Evolutionary conservation across 2,888 invertebrate species (phyloP).

Genomic region (Orchestes rusci): DNA sequence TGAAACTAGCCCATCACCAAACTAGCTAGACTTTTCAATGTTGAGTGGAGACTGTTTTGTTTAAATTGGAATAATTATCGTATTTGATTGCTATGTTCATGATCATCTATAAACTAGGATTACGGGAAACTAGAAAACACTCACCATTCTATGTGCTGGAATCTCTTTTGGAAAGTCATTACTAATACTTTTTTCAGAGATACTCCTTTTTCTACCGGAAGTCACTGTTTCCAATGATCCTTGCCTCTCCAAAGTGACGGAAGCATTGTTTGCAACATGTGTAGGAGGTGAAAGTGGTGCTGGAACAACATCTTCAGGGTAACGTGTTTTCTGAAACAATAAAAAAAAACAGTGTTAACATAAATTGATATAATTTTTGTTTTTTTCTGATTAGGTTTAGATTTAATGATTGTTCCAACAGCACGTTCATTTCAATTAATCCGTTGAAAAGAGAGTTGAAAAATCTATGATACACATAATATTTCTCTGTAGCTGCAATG

Average conservation of each 20-base stretch:
- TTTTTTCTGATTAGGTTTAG: background rate
- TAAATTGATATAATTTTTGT: background rate
- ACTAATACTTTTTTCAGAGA: slow-evolving; percentile 16
- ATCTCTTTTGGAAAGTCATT: slow-evolving; percentile 4
- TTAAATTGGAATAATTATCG: too few relatives aligned
- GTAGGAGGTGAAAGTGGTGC: slow-evolving; percentile 50
- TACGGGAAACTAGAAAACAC: too few relatives aligned
- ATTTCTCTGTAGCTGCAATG: too few relatives aligned
- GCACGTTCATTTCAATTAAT: background rate
- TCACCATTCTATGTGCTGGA: slow-evolving; percentile 14
- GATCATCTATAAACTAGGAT: too few relatives aligned
- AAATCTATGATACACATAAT: too few relatives aligned
- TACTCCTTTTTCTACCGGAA: slow-evolving; percentile 15
- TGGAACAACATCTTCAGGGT: slow-evolving; percentile 47
- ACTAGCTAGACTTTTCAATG: too few relatives aligned
- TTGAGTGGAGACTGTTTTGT: too few relatives aligned
- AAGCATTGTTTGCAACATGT: slow-evolving; percentile 29
- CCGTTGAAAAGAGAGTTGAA: too few relatives aligned
- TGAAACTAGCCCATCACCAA: too few relatives aligned
- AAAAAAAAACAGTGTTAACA: slow-evolving; percentile 22
- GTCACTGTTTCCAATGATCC: slow-evolving; percentile 44
- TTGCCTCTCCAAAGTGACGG: slow-evolving; percentile 32
- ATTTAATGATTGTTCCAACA: background rate
- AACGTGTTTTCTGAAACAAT: slow-evolving; percentile 48
- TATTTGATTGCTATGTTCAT: too few relatives aligned